Evolutionary conservation across 2,797 vertebrate species (phyloP), one percentile per base, ranked within the genome.

Genomic region (Melanotaenia boesemani): DNA sequence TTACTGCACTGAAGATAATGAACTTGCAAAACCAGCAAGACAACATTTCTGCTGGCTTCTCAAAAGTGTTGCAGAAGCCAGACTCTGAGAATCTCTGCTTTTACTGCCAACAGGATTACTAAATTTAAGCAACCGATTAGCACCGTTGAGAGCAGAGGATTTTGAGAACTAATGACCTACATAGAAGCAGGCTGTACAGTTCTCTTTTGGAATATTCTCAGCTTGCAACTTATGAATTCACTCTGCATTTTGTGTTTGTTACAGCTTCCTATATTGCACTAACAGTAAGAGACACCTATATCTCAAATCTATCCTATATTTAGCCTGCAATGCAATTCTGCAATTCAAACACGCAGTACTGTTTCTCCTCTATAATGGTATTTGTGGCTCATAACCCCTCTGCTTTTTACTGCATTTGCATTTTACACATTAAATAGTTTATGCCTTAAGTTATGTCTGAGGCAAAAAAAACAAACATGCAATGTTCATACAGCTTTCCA

Each of bases 51-150:
- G 74, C 69, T 83, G 76, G 73, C 83, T 86, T 60, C 72, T 67
- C 50, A 68, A 30, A 82, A 80, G 63, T 81, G 79, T 67, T 65
- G 34, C 34, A 80, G 64, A 76, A 85, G 83, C 82, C 84, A 86
- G 88, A 89, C 75, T 81, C 67, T 7, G 63, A 76, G 73, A 80
- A 80, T 69, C 67, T 85, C 60, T 76, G 74, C 80, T 72, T 76
- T 86, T 69, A 41, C 77, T 79, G 85, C 83, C 80, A 89, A 89
- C 44, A 84, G 83, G 81, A 87, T 86, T 82, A 87, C 79, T 86
- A 92, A 80, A 91, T 89, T 86, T 91, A 91, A 85, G 72, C 58
- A 83, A 87, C 70, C 61, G 83, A 90, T 90, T 87, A 84, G 78
- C 65, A 83, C 68, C 62, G 41, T 77, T 73, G 69, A 83, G 68